Conservation (phyloP, 2,888 invertebrate genomes). For the Cosmorhoe ocellata region DNA sequence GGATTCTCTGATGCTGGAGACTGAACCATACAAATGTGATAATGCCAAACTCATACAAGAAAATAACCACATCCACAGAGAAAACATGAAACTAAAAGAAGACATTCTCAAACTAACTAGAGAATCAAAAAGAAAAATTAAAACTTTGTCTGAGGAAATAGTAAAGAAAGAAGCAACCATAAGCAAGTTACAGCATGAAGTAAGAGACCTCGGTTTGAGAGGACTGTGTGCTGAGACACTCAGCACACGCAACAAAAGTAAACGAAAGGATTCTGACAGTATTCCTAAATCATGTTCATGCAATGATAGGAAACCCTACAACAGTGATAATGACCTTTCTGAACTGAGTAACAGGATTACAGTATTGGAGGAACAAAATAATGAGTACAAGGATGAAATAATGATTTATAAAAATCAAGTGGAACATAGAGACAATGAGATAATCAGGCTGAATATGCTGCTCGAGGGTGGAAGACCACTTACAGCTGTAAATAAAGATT, state of each 20-base stretch:
- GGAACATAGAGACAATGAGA: conserved; percentile 86
- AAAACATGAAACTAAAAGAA: conserved; percentile 85
- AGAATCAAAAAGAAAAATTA: conserved; percentile 84
- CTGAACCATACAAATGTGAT: conserved; percentile 91
- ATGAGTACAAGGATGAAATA: conserved; percentile 65
- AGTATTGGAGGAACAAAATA: conserved; percentile 69
- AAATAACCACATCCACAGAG: conserved; percentile 87
- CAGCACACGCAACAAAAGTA: conserved; percentile 71
- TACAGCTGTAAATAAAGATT: conserved; percentile 84
- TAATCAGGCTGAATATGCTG: conserved; percentile 85
- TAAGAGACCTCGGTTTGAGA: conserved; percentile 69
- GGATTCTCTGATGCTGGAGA: conserved; percentile 85
- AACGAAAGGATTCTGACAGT: conserved; percentile 56
- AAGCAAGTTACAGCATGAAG: conserved; percentile 68
- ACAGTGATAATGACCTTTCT: conserved; percentile 67
- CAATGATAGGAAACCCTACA: conserved; percentile 43
- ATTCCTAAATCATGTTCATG: conserved; percentile 54
- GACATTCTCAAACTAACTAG: conserved; percentile 81
- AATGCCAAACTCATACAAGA: conserved; percentile 89
- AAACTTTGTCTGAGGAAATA: conserved; percentile 84
- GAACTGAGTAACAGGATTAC: conserved; percentile 72
- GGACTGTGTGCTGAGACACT: conserved; percentile 73
- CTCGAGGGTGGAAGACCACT: conserved; percentile 88
- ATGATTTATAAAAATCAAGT: conserved; percentile 64
- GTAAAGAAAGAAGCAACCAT: conserved; percentile 75